Evolutionary conservation across 2,888 invertebrate genomes (phyloP).

Genomic region (Macroteleia sp.): DNA sequence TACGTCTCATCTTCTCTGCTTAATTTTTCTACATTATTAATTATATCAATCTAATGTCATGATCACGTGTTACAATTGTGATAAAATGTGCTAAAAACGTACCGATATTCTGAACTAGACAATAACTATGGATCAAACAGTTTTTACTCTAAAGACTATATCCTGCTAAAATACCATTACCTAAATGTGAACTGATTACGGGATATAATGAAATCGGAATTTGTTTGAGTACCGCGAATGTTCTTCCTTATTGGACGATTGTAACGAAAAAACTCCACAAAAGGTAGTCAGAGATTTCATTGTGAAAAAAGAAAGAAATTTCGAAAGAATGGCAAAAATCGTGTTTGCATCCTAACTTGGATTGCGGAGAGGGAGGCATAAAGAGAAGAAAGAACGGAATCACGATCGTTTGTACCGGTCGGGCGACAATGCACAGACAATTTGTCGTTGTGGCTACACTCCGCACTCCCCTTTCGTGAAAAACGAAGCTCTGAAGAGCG

Average conservation of each 20-base stretch:
- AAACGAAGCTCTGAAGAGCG: conserved; percentile 63
- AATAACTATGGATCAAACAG: too few species aligned
- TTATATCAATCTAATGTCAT: neutral
- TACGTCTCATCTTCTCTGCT: neutral
- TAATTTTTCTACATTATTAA: neutral
- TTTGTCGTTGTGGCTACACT: conserved; percentile 68
- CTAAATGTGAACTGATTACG: neutral
- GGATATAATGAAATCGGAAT: neutral
- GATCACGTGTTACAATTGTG: neutral
- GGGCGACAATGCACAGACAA: conserved; percentile 74
- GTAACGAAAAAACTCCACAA: conserved; percentile 36
- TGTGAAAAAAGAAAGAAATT: conserved; percentile 52
- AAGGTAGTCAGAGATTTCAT: conserved; percentile 51
- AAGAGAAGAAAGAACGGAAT: conserved; percentile 56
- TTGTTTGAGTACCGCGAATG: conserved; percentile 39
- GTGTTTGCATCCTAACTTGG: conserved; percentile 56
- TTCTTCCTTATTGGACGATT: conserved; percentile 33
- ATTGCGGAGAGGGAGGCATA: conserved; percentile 53
- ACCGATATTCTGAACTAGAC: too few species aligned
- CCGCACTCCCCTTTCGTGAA: conserved; percentile 58
- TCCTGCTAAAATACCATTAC: neutral
- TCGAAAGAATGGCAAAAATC: conserved; percentile 66
- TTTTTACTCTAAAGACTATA: neutral
- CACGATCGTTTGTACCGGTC: conserved; percentile 68
- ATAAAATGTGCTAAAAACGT: neutral